phyloP scores from a whole-genome alignment of 1,140 invertebrate species.

The Papilio polyxenes region DNA sequence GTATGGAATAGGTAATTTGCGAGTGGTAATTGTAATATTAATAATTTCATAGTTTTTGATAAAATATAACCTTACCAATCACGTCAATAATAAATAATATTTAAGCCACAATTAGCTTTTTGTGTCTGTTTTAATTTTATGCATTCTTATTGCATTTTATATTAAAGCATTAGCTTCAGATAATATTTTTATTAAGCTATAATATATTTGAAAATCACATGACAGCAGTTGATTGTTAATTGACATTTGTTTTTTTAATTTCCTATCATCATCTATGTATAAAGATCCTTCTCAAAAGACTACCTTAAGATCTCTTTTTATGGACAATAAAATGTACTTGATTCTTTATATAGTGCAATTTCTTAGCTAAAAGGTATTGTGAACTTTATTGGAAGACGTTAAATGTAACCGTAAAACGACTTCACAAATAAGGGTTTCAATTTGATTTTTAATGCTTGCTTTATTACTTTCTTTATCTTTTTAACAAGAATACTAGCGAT shows the following conservation, averaged over 20 bases:
- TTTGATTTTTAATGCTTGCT: not conserved
- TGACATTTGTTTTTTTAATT: slow-evolving; percentile 18
- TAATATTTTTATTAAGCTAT: not conserved
- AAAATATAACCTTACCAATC: not conserved
- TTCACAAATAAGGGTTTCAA: not conserved
- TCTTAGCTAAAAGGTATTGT: not conserved
- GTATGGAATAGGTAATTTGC: too few relatives aligned
- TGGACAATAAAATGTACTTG: not conserved
- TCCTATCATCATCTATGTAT: not conserved
- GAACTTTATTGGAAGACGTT: not conserved
- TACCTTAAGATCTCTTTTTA: slow-evolving; percentile 15
- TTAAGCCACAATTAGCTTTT: not conserved
- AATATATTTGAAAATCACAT: not conserved
- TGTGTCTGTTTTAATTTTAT: not conserved
- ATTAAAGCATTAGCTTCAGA: not conserved
- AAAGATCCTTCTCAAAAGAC: not conserved
- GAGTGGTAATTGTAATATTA: not conserved
- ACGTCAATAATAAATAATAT: not conserved
- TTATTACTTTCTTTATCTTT: not conserved
- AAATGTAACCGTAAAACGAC: slow-evolving; percentile 11
- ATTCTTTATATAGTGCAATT: not conserved
- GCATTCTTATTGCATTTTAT: not conserved
- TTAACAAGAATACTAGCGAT: not conserved
- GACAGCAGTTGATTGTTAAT: not conserved
- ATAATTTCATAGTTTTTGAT: not conserved